Evolutionary conservation across 2,113 vertebrate genomes (phyloP), one percentile per base, ranked within the genome.

Genomic region (Engraulis encrasicolus): DNA sequence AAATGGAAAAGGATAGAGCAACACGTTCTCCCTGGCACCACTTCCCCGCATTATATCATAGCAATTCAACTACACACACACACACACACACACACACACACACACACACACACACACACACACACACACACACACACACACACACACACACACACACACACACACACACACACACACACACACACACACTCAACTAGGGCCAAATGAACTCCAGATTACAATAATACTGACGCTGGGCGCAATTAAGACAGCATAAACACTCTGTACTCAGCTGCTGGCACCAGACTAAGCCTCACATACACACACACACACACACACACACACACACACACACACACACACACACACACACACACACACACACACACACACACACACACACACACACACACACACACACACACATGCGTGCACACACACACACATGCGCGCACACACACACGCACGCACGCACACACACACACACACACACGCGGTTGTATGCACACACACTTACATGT

Each of bases 151-250:
- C n/a, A n/a, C n/a, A n/a, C n/a, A n/a, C n/a, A n/a, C n/a, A n/a
- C n/a, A n/a, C n/a, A n/a, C n/a, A n/a, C n/a, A n/a, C n/a, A n/a
- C n/a, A n/a, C n/a, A n/a, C n/a, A n/a, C n/a, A n/a, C n/a, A n/a
- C n/a, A n/a, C n/a, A n/a, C n/a, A n/a, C n/a, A n/a, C 77, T 86
- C 58, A 71, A 71, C 80, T 84, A 5, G 36, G 23, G 86, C 91
- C 89, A 92, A 92, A 91, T 88, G 83, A 92, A 91, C 84, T 92
- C 90, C 90, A 92, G 90, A 92, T 92, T 91, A 92, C 86, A 92
- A 90, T 91, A 93, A 92, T 87, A 90, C 88, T 88, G 87, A 83
- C 23, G 86, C 87, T 66, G 54, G 78, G 85, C 54, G 89, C 86
- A 92, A 92, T 92, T 91, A 92, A 86, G 83, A 89, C 89, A 88